Evolutionary conservation across 2,888 invertebrate genomes (phyloP), one percentile per base, ranked within the genome.

Genomic region (Acrocyrtus sp.): DNA sequence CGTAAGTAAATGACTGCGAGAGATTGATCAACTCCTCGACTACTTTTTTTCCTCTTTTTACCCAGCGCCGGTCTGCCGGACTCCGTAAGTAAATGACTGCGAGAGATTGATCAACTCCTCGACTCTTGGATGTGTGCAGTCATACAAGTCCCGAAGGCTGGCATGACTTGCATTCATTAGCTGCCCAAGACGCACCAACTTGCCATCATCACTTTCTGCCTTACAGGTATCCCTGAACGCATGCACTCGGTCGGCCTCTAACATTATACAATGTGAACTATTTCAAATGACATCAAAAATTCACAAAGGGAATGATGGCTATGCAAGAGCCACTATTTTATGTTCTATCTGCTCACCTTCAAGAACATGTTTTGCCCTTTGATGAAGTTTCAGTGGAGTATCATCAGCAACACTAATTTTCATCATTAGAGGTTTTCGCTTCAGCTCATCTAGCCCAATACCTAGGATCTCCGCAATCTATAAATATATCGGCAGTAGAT

Each of bases 21-120:
- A 92, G 85, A 29, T 90, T 87, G 21, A 96, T 94, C 22, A 98
- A 87, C 67, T 87, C 86, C 84, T 99, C 96, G n/a, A n/a, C n/a
- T n/a, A n/a, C n/a, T n/a, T n/a, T n/a, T n/a, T n/a, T n/a, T n/a
- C n/a, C n/a, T n/a, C n/a, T n/a, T n/a, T n/a, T n/a, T 53, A 90
- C 87, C 96, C 96, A 29, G 98, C 98, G 39, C 98, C 99, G 1
- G 98, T 98, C 43, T 99, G 86, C 58, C 98, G 89, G n/a, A 94
- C 93, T 47, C 95, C 93, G n/a, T 92, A 86, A 3, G 90, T 88
- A 72, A 88, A 86, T 57, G 90, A 89, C 73, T 88, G 86, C 8
- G 92, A 93, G 82, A 92, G 85, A 29, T 90, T 87, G 21, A 96
- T 94, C 22, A 98, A 87, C 67, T 87, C 86, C 84, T 99, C 96